Evolutionary conservation across 1,140 invertebrate species (phyloP), one percentile per base, ranked within the genome.

Genomic region (Galleria mellonella): DNA sequence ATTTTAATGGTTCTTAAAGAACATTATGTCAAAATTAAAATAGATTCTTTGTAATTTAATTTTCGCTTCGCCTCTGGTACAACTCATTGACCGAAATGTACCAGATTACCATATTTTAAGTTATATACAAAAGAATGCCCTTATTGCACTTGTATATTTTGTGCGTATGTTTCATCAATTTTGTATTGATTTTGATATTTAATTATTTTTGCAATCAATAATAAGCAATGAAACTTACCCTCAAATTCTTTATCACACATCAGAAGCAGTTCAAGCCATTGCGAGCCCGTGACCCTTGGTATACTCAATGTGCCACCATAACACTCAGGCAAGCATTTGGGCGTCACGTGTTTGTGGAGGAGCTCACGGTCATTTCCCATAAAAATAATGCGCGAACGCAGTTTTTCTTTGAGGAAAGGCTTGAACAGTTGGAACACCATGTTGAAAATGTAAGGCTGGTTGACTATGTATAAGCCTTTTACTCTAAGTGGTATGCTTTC

Each of bases 361-460:
- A 93, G 91, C 51, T 93, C 92, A 10, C 93, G 87, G 68, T 97
- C 94, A 1, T 89, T 93, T 13, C 95, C 94, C 71, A 97, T 93
- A 88, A 96, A 96, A 35, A 92, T 89, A 32, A 96, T 94, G 36
- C 93, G 89, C 32, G 74, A 90, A 38, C 89, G 91, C 11, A 95
- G 77, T 62, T 95, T 95, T 55, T 94, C 92, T 31, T 89, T 88
- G 0, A 97, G 81, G 79, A 97, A 95, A 4, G 94, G 95, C 72
- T 96, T 96, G 75, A 96, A 94, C 8, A 97, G 87, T 7, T 92
- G 88, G 75, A 96, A 97, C 1, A 97, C 91, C 79, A 95, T 91
- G 65, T 96, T 95, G 83, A 97, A 97, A 36, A 97, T 88, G 55
- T 92, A 93, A 0, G 95, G 95, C 75, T 97, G 94, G 75, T 97